A percentile compares a stretch with the other conserved stretches of the same genome.
Evolutionary conservation across 2,797 vertebrate species (phyloP).

Genomic region (Chaetodon trifasciatus): DNA sequence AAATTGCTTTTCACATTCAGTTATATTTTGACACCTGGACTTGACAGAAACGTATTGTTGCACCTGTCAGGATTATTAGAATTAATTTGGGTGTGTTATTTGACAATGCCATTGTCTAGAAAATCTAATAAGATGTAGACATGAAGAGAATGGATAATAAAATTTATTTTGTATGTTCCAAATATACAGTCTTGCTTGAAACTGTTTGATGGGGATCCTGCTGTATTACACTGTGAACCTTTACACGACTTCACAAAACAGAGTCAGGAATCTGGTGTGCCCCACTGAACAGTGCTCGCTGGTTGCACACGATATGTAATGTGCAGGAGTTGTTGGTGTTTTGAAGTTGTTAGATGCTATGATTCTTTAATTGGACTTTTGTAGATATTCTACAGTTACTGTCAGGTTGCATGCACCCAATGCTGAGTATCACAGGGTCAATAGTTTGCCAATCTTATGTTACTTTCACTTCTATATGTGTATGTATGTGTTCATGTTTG

Average conservation of each 20-base stretch:
- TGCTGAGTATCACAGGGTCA: constrained; percentile 86
- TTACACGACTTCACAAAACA: constrained; percentile 81
- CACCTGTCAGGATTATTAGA: constrained; percentile 85
- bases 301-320: constrained; percentile 77
- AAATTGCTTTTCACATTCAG: constrained; percentile 83
- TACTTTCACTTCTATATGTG: constrained; percentile 85
- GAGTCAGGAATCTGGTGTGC: constrained; percentile 75
- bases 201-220: constrained; percentile 86
- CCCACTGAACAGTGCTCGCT: constrained; percentile 70
- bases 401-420: constrained; percentile 87
- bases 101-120: constrained; percentile 87
- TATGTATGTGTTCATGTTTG: constrained; percentile 86
- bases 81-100: constrained; percentile 84
- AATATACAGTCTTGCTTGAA: constrained; percentile 90
- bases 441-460: constrained; percentile 88
- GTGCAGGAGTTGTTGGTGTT: constrained; percentile 85
- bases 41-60: constrained; percentile 84
- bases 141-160: constrained; percentile 91
- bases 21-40: constrained; percentile 84
- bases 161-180: constrained; percentile 94
- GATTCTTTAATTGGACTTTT: constrained; percentile 85
- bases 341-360: constrained; percentile 85
- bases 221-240: constrained; percentile 87
- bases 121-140: constrained; percentile 89
- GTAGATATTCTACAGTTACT: constrained; percentile 87